Evolutionary conservation across 2,888 invertebrate genomes (phyloP), one percentile per base, ranked within the genome.

Genomic region (Noctua pronuba): DNA sequence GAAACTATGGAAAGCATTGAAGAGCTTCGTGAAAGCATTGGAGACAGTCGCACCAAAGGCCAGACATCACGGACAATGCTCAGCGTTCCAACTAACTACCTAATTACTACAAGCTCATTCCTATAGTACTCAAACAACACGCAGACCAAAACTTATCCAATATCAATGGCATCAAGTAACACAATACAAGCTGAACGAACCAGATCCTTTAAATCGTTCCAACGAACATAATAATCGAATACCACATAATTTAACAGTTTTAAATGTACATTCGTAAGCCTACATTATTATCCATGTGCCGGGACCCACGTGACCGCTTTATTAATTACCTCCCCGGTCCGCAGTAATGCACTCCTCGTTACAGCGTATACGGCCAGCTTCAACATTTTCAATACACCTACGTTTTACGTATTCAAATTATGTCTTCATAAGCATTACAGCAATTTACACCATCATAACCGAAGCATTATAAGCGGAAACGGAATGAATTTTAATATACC

Each of bases 401-500:
- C 80, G 67, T 81, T 85, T 85, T 70, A 71, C 58, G 73, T 60
- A 83, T 76, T 68, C 73, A 76, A 75, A 75, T 83, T 38, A 84
- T 72, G 80, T 80, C 85, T 85, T 80, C 76, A 76, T 73, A 60
- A 52, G 65, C 24, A 65, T 84, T 76, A 68, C 31, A 73, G 66
- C 38, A 73, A 77, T 83, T 81, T 76, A 67, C 85, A 68, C 62
- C 73, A 66, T 70, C 60, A 77, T 60, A 81, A 81, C 38, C 46
- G 55, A 84, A 46, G 64, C 67, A n/a, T 77, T 73, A 73, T 74
- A 77, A 71, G 68, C 72, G 75, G 70, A 76, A 75, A 74, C 66
- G 77, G 72, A 79, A 84, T 82, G 71, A 87, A 80, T 85, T 83
- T 78, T 75, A 82, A 82, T 71, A 86, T 60, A 77, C 77, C 80